Conservation (phyloP, 2,113 vertebrate species). For the Mesembrinibis cayennensis region DNA sequence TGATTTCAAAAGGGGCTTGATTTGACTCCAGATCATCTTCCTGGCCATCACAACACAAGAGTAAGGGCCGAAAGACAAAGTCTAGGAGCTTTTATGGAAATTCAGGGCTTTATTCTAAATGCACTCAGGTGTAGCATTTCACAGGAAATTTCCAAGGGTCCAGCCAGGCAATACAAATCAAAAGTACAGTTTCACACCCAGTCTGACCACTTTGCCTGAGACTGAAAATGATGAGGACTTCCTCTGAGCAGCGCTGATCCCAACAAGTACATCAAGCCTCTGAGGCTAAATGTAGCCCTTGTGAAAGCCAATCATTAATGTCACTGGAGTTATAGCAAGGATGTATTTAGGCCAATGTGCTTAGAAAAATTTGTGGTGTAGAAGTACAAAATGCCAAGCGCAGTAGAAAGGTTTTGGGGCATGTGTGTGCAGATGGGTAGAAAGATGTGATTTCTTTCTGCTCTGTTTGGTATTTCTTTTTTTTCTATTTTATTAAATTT, state of each 20-base stretch:
- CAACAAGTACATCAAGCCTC: background rate
- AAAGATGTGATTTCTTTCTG: constrained; percentile 64
- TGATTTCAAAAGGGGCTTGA: background rate
- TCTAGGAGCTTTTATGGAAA: background rate
- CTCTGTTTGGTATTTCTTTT: constrained; percentile 20
- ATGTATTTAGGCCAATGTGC: background rate
- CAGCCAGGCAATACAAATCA: background rate
- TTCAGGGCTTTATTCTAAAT: background rate
- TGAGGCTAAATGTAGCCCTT: background rate
- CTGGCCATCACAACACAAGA: background rate
- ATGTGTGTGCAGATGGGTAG: constrained; percentile 48
- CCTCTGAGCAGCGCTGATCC: background rate
- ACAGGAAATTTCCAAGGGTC: background rate
- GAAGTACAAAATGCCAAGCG: constrained; percentile 20
- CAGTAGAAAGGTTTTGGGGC: constrained; percentile 27
- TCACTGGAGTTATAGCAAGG: background rate
- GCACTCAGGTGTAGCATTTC: background rate
- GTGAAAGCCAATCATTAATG: constrained; percentile 9
- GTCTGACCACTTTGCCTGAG: background rate
- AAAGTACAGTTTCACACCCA: background rate
- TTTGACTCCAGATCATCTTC: background rate
- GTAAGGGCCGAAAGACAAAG: background rate
- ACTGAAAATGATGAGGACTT: background rate
- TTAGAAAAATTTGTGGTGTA: constrained; percentile 3
- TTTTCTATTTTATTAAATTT: background rate